Conservation (phyloP, 2,113 vertebrate species). For the Psittacula cyanocephala region DNA sequence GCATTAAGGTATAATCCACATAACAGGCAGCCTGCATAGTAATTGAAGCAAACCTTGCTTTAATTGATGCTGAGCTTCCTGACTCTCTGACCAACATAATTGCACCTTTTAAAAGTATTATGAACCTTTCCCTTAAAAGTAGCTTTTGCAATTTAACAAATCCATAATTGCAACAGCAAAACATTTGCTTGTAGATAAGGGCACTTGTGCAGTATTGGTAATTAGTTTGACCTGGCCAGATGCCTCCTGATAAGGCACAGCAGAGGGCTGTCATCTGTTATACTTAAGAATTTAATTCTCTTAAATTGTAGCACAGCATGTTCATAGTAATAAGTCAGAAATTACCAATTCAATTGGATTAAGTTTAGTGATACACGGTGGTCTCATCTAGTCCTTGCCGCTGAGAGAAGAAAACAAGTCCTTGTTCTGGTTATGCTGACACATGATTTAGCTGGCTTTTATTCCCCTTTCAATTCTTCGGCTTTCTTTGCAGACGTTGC, state of each 20-base stretch:
- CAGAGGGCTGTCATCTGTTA: neutral
- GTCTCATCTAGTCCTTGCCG: neutral
- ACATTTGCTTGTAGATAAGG: conserved; percentile 51
- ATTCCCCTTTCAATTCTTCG: neutral
- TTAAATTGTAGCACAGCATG: neutral
- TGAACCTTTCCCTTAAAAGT: neutral
- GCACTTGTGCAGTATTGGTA: neutral
- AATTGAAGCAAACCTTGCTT: neutral
- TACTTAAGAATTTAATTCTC: neutral
- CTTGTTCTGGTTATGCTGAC: neutral
- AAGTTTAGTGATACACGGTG: rapidly evolving
- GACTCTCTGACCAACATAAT: neutral
- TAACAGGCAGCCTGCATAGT: neutral
- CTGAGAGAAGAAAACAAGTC: neutral
- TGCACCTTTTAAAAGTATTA: neutral
- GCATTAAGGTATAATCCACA: neutral
- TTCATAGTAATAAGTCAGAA: neutral
- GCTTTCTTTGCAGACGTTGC: neutral
- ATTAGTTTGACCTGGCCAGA: conserved; percentile 49
- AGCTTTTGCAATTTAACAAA: neutral
- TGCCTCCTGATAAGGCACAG: conserved; percentile 51
- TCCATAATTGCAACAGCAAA: neutral
- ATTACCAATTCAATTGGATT: neutral
- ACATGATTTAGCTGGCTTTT: neutral
- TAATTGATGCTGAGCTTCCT: neutral